These are phyloP conservation scores for Galagoides demidoff DNA, from an alignment of 2,797 vertebrate species.

Conservation along the genomic window DNA sequence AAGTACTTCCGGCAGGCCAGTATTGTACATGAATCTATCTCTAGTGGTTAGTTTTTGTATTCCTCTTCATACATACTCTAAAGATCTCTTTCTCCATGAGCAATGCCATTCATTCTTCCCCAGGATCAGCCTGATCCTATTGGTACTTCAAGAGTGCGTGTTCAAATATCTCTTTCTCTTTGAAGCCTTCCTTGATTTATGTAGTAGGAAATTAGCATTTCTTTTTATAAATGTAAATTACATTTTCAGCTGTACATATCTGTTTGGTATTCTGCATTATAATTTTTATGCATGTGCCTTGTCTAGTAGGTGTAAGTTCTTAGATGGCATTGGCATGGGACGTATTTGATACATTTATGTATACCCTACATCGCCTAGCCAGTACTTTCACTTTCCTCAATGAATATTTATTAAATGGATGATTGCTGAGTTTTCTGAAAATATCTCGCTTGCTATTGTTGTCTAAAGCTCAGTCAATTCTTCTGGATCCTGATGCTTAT, in stretches of 20 bases:
- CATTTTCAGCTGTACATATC: background rate
- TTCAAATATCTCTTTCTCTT: background rate
- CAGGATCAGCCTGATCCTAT: background rate
- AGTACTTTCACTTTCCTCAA: conserved; percentile 44
- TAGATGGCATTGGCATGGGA: background rate
- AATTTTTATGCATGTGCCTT: background rate
- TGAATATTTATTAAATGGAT: conserved; percentile 60
- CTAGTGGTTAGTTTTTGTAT: background rate
- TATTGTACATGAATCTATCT: background rate
- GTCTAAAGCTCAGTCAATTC: conserved; percentile 27
- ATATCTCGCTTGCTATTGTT: conserved; percentile 19
- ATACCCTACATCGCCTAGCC: background rate
- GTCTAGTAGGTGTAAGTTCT: background rate
- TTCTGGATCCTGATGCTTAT: conserved; percentile 13
- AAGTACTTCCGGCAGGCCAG: background rate
- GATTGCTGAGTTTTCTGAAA: conserved; percentile 25
- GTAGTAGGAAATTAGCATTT: background rate
- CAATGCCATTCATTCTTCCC: background rate
- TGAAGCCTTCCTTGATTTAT: background rate
- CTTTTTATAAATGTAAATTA: conserved; percentile 13
- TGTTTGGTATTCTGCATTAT: background rate
- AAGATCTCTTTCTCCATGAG: background rate
- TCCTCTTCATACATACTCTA: background rate
- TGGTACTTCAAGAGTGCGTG: background rate
- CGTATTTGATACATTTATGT: background rate